A percentile compares a stretch with the other conserved stretches of the same genome.
These are phyloP conservation scores for Caprella mutica DNA, from an alignment of 2,888 invertebrate species.

Conservation along the genomic window DNA sequence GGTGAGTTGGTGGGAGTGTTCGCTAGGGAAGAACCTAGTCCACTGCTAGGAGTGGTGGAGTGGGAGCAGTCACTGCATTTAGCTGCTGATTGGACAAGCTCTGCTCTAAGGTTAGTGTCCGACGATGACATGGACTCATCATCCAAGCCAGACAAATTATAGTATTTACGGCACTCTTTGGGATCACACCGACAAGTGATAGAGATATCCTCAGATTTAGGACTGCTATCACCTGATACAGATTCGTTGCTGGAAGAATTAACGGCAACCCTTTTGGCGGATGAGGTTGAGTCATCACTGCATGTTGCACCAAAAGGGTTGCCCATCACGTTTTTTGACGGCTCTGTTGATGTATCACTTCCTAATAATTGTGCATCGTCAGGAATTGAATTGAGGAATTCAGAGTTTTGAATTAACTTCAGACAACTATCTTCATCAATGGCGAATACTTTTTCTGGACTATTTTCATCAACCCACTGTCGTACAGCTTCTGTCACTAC, in stretches of 20 bases:
- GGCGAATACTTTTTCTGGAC: conserved; percentile 32
- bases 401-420: too few species aligned
- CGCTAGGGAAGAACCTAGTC: conserved; percentile 32
- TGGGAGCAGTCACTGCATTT: neutral
- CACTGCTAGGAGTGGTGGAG: conserved; percentile 19
- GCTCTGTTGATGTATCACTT: too few species aligned
- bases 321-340: conserved; percentile 34
- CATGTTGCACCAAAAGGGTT: conserved; percentile 34
- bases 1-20: conserved; percentile 28
- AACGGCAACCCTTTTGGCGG: conserved; percentile 34
- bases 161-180: too few species aligned
- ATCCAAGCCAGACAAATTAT: neutral
- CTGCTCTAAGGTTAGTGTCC: neutral
- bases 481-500: conserved; percentile 33
- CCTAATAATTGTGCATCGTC: conserved; percentile 5
- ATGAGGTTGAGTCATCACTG: conserved; percentile 23
- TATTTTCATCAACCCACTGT: conserved; percentile 32
- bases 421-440: conserved; percentile 21
- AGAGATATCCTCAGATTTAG: conserved; percentile 15
- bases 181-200: conserved; percentile 13
- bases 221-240: conserved; percentile 18
- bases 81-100: neutral
- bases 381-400: too few species aligned
- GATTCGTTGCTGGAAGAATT: conserved; percentile 16
- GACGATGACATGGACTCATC: neutral